phyloP scores from a whole-genome alignment of 2,797 vertebrate genomes.

The Halcyon chelicuti region DNA sequence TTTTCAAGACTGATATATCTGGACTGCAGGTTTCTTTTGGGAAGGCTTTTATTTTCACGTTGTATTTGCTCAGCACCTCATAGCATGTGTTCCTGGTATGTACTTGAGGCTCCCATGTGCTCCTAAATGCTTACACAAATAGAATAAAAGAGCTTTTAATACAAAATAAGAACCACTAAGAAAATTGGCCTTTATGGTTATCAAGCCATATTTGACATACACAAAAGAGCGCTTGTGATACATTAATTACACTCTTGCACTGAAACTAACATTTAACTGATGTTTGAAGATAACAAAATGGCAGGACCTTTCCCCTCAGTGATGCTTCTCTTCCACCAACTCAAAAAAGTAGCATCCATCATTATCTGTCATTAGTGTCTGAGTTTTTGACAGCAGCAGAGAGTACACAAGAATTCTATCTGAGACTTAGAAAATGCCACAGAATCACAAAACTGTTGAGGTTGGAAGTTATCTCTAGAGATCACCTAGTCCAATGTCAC shows the following conservation, averaged over 20 bases:
- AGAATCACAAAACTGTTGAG: neutral
- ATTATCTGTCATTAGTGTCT: neutral
- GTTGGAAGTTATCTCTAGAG: neutral
- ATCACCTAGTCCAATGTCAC: neutral
- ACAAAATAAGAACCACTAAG: slow-evolving; percentile 6
- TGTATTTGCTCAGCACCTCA: neutral
- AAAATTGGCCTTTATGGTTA: slow-evolving; percentile 23
- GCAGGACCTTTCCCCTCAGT: neutral
- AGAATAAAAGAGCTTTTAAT: slow-evolving; percentile 37
- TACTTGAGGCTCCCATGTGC: neutral
- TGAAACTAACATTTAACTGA: neutral
- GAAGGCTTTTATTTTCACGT: slow-evolving; percentile 25
- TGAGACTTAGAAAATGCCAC: neutral
- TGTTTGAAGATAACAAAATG: slow-evolving; percentile 13
- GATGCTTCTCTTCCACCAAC: neutral
- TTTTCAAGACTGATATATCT: slow-evolving; percentile 9
- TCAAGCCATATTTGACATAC: neutral
- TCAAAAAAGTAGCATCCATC: neutral
- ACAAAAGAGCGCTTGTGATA: neutral
- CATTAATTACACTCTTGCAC: neutral
- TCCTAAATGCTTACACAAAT: neutral
- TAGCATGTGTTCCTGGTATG: neutral
- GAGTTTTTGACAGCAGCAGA: neutral
- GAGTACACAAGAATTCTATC: neutral
- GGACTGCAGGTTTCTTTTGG: neutral